Evolutionary conservation across 2,888 invertebrate genomes (phyloP), one percentile per base, ranked within the genome.

Genomic region (Meteorus colon): DNA sequence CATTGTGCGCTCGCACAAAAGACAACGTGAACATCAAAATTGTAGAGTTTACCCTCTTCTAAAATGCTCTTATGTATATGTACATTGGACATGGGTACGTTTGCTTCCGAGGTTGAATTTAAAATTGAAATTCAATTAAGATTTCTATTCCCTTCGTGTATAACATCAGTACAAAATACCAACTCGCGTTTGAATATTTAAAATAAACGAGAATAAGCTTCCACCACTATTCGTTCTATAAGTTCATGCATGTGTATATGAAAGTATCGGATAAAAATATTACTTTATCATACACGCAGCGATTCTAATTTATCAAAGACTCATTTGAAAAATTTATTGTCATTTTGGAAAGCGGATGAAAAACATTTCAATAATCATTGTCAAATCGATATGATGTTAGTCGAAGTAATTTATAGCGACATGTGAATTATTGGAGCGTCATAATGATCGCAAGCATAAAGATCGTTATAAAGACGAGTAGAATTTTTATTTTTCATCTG

Each of bases 71-170:
- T 48, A 48, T 63, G 16, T 51, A 31, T 37, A 10, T 55, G 14
- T 68, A 12, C 41, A 14, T 14, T 41, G 8, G 2, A 24, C 55
- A 51, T 62, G n/a, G 8, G 55, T 37, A 34, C 29, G 71, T 24
- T 27, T 10, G 12, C 41, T 12, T 41, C 6, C 27, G 19, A 55
- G 71, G 67, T 55, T 70, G 74, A 79, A 81, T 83, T 81, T 82
- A 76, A 82, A 83, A 82, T 84, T 79, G 79, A 83, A 80, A 84
- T 84, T 78, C 75, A 68, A 80, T 84, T 81, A 82, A 82, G 81
- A 79, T 66, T 14, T 24, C 37, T 24, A 4, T 24, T 10, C 12
- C 41, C 41, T 55, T 55, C 19, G 8, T 6, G 8, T 55, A n/a
- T 24, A 19, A 6, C 8, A 19, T 55, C 24, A 19, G 6, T 5